Conservation (phyloP, 1,140 invertebrate species). For the Rhysida immarginata region DNA sequence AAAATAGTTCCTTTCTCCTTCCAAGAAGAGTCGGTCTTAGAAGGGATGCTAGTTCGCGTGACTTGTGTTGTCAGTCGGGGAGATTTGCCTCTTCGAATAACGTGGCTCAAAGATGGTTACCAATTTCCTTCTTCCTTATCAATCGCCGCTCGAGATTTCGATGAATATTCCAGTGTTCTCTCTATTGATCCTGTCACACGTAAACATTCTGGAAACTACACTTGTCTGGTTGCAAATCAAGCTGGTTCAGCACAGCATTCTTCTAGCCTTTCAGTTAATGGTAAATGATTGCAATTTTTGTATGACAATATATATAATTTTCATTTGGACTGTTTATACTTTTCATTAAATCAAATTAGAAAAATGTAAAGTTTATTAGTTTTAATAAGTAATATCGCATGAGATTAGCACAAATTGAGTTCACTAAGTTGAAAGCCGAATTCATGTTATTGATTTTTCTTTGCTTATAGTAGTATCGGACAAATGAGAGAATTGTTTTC, state of each 20-base stretch:
- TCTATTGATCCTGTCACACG: slow-evolving; percentile 69
- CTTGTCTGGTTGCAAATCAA: slow-evolving; percentile 46
- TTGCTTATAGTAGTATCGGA: too few species aligned
- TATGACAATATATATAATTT: not conserved
- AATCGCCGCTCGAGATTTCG: slow-evolving; percentile 6
- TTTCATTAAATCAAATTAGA: too few species aligned
- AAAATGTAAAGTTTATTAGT: not conserved
- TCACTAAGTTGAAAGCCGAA: too few species aligned
- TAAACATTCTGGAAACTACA: slow-evolving; percentile 72
- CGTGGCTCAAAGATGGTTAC: slow-evolving; percentile 33
- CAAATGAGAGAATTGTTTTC: too few species aligned
- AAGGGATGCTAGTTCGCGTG: slow-evolving; percentile 18
- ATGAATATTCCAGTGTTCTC: slow-evolving; percentile 46
- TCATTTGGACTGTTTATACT: not conserved
- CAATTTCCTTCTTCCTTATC: slow-evolving; percentile 25
- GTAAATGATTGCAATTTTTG: slow-evolving; percentile 23
- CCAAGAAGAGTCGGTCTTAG: slow-evolving; percentile 24
- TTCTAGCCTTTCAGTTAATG: slow-evolving; percentile 40
- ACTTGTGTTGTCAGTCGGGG: slow-evolving; percentile 19
- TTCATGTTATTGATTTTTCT: too few species aligned
- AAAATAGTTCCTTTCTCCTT: slow-evolving; percentile 20
- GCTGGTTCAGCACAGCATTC: slow-evolving; percentile 44
- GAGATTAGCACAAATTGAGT: too few species aligned
- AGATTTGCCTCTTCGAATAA: slow-evolving; percentile 10
- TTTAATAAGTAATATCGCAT: too few species aligned